Evolutionary conservation across 2,888 invertebrate genomes (phyloP), one percentile per base, ranked within the genome.

Genomic region (Athalia cordata): DNA sequence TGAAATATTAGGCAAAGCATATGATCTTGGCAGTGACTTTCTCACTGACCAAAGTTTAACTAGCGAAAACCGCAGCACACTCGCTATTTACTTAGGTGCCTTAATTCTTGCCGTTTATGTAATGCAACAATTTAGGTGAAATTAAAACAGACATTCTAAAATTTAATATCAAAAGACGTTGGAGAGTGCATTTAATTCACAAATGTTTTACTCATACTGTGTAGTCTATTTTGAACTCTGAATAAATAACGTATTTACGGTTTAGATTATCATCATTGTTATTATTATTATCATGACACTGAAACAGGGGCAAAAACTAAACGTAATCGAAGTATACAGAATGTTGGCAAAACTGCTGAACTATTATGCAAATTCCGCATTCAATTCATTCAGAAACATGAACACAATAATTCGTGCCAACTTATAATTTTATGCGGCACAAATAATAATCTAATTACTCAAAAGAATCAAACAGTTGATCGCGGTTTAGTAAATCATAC

Each of bases 201-300:
- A 43, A 43, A 6, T 72, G 29, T 59, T 72, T 72, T 5, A 59
- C 43, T 59, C 13, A 59, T 49, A 49, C 8, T 72, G 59, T 47
- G 15, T 47, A 47, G 52, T 68, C 13, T 15, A 47, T 59, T 13
- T 15, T 29, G 15, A 57, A 11, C 15, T 13, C 57, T 45, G 59
- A 9, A 45, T 13, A 13, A 72, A 59, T 45, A 72, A 59, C 13
- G 8, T 29, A 29, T 29, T 13, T 62, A 29, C 7, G 62, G 4
- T 62, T 29, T 15, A 62, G 13, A 5, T n/a, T 62, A 29, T 62
- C 15, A 29, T 62, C 55, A 62, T 5, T 13, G 29, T 59, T 72
- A 59, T 59, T 70, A 70, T 70, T 59, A 72, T 72, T 43, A 72
- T 59, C 59, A 72, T 72, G 47, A 72, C 72, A 72, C 72, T 47